phyloP scores from a whole-genome alignment of 92 coral and sea anemone genomes.

The Zoanthus gigantus region DNA sequence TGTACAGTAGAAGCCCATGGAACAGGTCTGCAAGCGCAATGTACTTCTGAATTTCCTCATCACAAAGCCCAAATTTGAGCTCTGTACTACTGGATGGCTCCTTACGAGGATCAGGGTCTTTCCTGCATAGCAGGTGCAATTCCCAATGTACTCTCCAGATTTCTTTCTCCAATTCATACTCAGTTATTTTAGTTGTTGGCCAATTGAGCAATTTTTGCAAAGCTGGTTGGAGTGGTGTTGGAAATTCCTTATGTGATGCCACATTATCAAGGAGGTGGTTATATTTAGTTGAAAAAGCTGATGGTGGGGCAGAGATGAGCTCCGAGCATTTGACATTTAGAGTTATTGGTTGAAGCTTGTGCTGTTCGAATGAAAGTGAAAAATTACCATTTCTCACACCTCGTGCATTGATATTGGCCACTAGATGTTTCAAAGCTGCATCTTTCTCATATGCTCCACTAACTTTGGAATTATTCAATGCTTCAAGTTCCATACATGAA shows the following conservation, averaged over 20 bases:
- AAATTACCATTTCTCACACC: background rate
- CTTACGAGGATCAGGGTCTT: constrained; percentile 2
- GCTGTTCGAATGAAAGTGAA: background rate
- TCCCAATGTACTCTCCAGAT: constrained; percentile 38
- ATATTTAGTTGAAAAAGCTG: constrained; percentile 24
- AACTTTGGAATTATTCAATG: no score
- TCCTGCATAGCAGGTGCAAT: constrained; percentile 18
- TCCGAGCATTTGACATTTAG: constrained; percentile 31
- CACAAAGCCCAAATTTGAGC: constrained; percentile 1
- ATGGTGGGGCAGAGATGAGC: constrained; percentile 55
- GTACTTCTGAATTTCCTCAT: background rate
- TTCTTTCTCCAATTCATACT: constrained; percentile 6
- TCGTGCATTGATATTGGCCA: background rate
- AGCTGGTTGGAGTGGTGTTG: background rate
- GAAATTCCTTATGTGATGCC: constrained; percentile 14
- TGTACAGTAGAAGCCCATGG: constrained; percentile 29
- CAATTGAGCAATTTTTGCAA: constrained; percentile 42
- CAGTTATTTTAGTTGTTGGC: constrained; percentile 43
- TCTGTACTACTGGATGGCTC: background rate
- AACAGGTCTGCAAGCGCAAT: background rate
- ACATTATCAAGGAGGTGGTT: background rate
- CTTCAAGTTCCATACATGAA: no score
- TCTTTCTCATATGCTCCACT: no score
- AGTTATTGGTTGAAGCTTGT: constrained; percentile 12
- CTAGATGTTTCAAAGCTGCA: no score